Evolutionary conservation across 2,113 vertebrate genomes (phyloP).

Genomic region (Sceloporus tristichus): DNA sequence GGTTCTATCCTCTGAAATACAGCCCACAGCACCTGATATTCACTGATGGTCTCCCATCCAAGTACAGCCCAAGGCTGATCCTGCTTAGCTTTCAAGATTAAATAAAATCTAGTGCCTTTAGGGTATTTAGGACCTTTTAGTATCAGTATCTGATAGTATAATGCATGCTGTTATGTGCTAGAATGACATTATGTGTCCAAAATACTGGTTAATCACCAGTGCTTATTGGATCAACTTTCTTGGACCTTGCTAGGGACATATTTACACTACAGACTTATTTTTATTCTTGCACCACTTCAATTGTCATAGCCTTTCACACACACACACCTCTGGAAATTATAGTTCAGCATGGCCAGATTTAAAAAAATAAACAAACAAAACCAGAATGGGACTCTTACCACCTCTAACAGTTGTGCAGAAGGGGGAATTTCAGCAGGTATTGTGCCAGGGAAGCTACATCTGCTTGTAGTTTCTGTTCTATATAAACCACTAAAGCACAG

Average conservation of each 20-base stretch:
- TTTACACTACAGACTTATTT: neutral
- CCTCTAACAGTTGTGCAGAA: neutral
- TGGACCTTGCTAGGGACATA: neutral
- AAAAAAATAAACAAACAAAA: neutral
- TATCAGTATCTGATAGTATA: too few relatives aligned
- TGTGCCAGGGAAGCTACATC: neutral
- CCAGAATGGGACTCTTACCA: neutral
- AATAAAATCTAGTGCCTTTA: too few relatives aligned
- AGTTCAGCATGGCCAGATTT: neutral
- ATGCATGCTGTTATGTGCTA: neutral
- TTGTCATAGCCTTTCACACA: neutral
- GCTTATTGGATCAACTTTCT: neutral
- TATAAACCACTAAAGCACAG: neutral
- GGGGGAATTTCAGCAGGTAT: neutral
- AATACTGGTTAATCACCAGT: neutral
- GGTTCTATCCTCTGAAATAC: too few relatives aligned
- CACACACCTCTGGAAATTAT: neutral
- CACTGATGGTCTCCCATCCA: too few relatives aligned
- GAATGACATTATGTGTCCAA: neutral
- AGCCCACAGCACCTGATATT: too few relatives aligned
- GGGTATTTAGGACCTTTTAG: too few relatives aligned
- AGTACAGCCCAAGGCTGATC: too few relatives aligned
- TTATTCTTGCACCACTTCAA: neutral
- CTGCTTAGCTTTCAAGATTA: too few relatives aligned
- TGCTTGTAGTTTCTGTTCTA: neutral